phyloP scores from a whole-genome alignment of 2,797 vertebrate genomes.

The Megaceryle alcyon region DNA sequence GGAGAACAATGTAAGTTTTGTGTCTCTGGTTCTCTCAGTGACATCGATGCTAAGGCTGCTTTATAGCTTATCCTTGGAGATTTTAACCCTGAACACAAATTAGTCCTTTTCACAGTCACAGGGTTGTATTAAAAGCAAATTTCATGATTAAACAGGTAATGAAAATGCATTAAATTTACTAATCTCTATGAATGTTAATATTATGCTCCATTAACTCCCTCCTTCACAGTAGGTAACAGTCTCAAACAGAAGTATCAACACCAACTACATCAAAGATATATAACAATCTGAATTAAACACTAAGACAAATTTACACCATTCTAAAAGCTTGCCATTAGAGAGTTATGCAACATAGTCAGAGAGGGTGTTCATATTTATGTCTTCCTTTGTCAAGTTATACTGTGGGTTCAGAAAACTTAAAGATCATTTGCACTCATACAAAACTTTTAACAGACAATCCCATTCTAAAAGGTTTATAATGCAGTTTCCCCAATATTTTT shows the following conservation, averaged over 20 bases:
- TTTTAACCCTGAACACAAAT: not conserved
- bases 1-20: not conserved
- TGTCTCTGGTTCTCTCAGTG: not conserved
- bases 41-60: not conserved
- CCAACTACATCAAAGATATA: not conserved
- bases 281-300: not conserved
- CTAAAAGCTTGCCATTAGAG: not conserved
- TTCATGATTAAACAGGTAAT: slow-evolving; percentile 2
- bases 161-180: slow-evolving; percentile 11
- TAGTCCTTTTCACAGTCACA: not conserved
- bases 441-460: not conserved
- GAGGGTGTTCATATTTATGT: not conserved
- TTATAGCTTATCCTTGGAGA: not conserved
- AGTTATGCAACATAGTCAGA: not conserved
- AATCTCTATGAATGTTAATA: not conserved
- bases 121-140: not conserved
- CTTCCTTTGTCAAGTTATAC: not conserved
- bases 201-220: not conserved
- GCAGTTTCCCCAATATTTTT: not conserved
- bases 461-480: not conserved
- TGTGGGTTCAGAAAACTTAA: not conserved
- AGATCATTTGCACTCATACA: not conserved
- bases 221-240: not conserved
- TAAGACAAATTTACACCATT: not conserved
- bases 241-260: not conserved